A percentile compares a stretch with the other conserved stretches of the same genome.
Conservation (phyloP, 2,797 vertebrate genomes). For the Todus mexicanus region DNA sequence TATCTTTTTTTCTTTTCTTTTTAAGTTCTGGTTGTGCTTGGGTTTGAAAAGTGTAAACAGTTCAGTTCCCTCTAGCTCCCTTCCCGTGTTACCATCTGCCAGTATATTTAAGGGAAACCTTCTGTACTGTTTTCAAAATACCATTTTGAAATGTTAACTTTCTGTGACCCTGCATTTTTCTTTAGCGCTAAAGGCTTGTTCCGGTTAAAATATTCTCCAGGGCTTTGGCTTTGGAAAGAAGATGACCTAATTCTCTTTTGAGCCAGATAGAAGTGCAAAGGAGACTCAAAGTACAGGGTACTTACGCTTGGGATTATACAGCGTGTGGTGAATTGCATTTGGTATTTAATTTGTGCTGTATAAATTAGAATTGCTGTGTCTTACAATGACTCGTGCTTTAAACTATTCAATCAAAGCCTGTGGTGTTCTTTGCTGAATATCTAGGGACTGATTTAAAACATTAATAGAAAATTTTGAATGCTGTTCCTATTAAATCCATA, state of each 20-base stretch:
- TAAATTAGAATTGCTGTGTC: not conserved
- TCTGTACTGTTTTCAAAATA: slow-evolving; percentile 4
- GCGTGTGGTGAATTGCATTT: not conserved
- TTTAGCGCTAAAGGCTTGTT: not conserved
- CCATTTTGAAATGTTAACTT: slow-evolving; percentile 14
- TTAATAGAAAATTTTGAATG: not conserved
- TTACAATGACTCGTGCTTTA: not conserved
- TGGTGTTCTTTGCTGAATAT: not conserved
- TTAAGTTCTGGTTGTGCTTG: not conserved
- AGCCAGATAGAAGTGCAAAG: not conserved
- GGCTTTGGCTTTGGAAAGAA: not conserved
- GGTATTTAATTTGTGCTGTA: not conserved
- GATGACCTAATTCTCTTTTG: not conserved
- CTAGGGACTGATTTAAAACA: not conserved
- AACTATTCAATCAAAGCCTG: not conserved
- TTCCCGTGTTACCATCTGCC: not conserved
- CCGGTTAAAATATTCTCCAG: not conserved
- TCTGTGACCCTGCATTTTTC: not conserved
- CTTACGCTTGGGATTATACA: not conserved
- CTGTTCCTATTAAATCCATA: not conserved
- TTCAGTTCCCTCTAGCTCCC: not conserved
- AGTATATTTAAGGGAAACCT: not conserved
- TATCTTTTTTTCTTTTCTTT: not conserved
- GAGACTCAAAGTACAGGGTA: not conserved
- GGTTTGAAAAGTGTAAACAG: not conserved